Conservation (phyloP, 2,113 vertebrate species). For the Arizona elegans region DNA sequence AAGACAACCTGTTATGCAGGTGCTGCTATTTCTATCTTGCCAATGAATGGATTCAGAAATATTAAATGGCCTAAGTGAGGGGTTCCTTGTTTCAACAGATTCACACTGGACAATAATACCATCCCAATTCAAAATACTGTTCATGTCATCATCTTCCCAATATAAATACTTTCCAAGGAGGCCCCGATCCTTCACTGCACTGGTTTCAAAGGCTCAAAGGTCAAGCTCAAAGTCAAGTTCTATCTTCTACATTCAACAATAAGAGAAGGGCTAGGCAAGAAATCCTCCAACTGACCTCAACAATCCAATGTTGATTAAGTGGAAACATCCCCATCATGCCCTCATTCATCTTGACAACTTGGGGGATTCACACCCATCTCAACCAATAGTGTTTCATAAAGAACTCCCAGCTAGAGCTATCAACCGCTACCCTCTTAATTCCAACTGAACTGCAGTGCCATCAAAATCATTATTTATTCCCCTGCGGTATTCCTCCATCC, state of each 20-base stretch:
- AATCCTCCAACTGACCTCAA: not conserved
- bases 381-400: not conserved
- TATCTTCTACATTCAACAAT: not conserved
- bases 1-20: not conserved
- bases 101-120: not conserved
- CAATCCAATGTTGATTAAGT: not conserved
- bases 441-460: not conserved
- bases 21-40: not conserved
- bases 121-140: not conserved
- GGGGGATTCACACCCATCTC: not conserved
- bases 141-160: not conserved
- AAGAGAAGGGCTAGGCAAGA: not conserved
- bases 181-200: not conserved
- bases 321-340: not conserved
- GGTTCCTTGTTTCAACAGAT: not conserved
- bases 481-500: not conserved
- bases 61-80: not conserved
- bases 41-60: not conserved
- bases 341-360: not conserved
- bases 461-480: not conserved
- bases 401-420: not conserved
- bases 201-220: not conserved
- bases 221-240: not conserved
- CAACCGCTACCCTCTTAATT: not conserved
- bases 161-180: not conserved